Percentiles rank a stretch among this genome's conserved stretches.
These are phyloP conservation scores for Marisa cornuarietis DNA, from an alignment of 1,140 invertebrate genomes.

Conservation along the genomic window DNA sequence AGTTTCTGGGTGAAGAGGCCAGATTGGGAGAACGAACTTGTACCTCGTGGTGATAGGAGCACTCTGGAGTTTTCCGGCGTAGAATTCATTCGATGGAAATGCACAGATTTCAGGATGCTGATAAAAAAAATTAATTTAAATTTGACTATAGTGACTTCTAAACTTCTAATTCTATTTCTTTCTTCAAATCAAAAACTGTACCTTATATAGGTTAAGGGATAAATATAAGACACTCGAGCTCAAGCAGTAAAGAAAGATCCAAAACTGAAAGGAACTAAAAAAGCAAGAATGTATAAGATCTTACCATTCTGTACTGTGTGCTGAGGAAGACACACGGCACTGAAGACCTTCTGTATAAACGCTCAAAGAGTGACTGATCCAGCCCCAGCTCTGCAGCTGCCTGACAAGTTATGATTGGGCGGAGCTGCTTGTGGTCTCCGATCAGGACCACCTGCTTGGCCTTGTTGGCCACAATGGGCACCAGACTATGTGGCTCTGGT, in stretches of 20 bases:
- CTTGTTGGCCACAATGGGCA: slow-evolving; percentile 48
- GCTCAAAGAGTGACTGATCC: slow-evolving; percentile 55
- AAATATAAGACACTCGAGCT: background rate
- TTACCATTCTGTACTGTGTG: slow-evolving; percentile 61
- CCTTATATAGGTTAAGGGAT: background rate
- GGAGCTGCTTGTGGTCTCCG: slow-evolving; percentile 59
- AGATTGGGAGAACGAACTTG: slow-evolving; percentile 15
- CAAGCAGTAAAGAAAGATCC: background rate
- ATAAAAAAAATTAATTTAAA: background rate
- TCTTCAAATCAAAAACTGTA: background rate
- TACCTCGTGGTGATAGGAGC: slow-evolving; percentile 22
- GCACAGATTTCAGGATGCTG: slow-evolving; percentile 53
- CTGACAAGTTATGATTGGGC: slow-evolving; percentile 49
- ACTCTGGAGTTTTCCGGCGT: slow-evolving; percentile 42
- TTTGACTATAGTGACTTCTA: background rate
- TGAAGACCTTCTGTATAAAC: slow-evolving; percentile 41
- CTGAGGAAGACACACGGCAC: slow-evolving; percentile 31
- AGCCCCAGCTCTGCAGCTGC: slow-evolving; percentile 49
- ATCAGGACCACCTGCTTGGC: slow-evolving; percentile 58
- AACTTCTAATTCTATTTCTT: background rate
- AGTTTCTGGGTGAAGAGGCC: slow-evolving; percentile 25
- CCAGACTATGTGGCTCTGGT: slow-evolving; percentile 56
- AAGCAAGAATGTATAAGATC: background rate
- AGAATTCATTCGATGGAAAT: slow-evolving; percentile 56
- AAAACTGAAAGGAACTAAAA: background rate